These are phyloP conservation scores for Pollachius pollachius DNA, from an alignment of 2,113 vertebrate genomes.

Conservation along the genomic window DNA sequence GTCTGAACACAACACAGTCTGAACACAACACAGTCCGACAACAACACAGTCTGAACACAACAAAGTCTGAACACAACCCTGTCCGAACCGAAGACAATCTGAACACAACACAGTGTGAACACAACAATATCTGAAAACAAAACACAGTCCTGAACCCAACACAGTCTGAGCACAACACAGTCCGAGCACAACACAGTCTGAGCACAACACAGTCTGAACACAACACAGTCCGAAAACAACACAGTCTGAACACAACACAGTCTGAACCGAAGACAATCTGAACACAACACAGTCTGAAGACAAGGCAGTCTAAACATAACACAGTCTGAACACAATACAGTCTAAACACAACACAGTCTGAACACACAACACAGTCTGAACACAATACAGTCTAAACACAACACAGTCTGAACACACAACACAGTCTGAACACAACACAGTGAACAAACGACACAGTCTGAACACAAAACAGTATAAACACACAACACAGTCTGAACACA, in stretches of 20 bases:
- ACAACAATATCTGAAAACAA: background rate
- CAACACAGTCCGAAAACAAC: background rate
- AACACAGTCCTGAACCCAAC: background rate
- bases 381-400: background rate
- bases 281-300: conserved; percentile 26
- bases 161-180: conserved; percentile 46
- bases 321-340: background rate
- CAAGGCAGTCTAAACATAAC: conserved; percentile 53
- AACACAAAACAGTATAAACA: conserved; percentile 41
- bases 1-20: conserved; percentile 49
- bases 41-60: background rate
- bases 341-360: no score
- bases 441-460: conserved; percentile 39
- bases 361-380: conserved; percentile 43
- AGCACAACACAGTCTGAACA: conserved; percentile 41
- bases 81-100: conserved; percentile 29
- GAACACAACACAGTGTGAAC: conserved; percentile 42
- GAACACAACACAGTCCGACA: no score
- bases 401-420: conserved; percentile 49
- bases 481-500: conserved; percentile 12
- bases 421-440: conserved; percentile 24
- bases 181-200: conserved; percentile 30
- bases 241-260: background rate
- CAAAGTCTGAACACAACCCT: no score
- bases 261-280: conserved; percentile 31